Base-by-base conservation (phyloP, 92 coral and sea anemone species). In the Scolanthus callimorphus region DNA sequence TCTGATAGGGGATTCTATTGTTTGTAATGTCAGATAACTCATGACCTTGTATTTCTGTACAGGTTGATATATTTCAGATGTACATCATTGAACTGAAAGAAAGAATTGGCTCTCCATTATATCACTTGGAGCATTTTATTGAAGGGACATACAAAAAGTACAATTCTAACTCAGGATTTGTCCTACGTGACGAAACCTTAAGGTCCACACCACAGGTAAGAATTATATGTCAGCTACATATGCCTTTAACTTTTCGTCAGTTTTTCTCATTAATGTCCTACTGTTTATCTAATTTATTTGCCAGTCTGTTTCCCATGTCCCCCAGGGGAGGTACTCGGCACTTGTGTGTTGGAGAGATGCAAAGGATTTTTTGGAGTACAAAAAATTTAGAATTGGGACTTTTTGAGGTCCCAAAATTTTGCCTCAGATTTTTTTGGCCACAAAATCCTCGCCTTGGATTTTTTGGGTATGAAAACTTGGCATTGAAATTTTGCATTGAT, bases 141-240 rank as follows among this genome's bases (percentile, higher is more conserved):
- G 99, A 94, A 72, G 99, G 99, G 62, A 84, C 77, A 29, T 94
- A 94, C 77, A 89, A 83, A 49, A 94, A 94, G 69, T 94, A 94
- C 79, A 94, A 94, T 84, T 94, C 99, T 20, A 94, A 94, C 61
- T 88, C 99, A 2, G 99, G 99, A 13, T 94, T 76, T 77, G 96
- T 94, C 4, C 73, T 84, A 27, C 83, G 78, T 23, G 94, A 92
- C 60, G 98, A 92, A 48, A 88, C 96, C 27, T 59, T 92, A 2
- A 74, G 98, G 17, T 90, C 87, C 20, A 84, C 94, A 15, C 98
- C 98, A 39, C 98, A 92, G 87, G 98, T 92, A 57, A 64, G 47
- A 29, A 47, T 59, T 11, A n/a, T n/a, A n/a, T n/a, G n/a, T n/a
- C 10, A 21, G 27, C 15, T 27, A 54, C 43, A 17, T 27, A 48